Conservation (phyloP, 2,113 vertebrate species). For the Perccottus glenii region DNA sequence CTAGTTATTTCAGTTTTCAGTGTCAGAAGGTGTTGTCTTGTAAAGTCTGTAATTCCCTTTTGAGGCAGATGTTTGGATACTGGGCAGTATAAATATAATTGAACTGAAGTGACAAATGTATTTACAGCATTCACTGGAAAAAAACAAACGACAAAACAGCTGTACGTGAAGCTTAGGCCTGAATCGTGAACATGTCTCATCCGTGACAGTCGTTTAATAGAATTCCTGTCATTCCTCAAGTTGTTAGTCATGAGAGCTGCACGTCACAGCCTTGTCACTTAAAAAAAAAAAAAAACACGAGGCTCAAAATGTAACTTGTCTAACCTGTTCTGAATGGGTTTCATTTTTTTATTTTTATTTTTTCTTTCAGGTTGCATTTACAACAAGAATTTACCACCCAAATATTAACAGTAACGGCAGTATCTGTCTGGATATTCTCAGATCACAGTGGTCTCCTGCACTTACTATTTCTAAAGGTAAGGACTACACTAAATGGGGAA, state of each 20-base stretch:
- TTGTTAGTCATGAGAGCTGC: neutral
- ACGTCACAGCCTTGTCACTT: neutral
- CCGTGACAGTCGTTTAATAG: neutral
- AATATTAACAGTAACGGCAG: constrained; percentile 87
- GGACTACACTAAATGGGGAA: neutral
- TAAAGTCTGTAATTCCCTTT: too few relatives aligned
- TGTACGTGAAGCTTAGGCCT: too few relatives aligned
- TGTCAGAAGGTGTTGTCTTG: too few relatives aligned
- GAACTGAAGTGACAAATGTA: too few relatives aligned
- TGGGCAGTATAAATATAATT: too few relatives aligned
- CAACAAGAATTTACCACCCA: constrained; percentile 84
- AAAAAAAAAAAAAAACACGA: constrained; percentile 14
- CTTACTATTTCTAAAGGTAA: constrained; percentile 85
- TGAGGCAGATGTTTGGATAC: too few relatives aligned
- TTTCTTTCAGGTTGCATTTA: constrained; percentile 78
- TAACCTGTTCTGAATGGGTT: neutral
- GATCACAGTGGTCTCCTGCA: constrained; percentile 84
- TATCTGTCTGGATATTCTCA: constrained; percentile 85
- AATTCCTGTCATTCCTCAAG: constrained; percentile 32
- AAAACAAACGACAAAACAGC: too few relatives aligned
- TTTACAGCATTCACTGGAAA: too few relatives aligned
- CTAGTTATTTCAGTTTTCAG: too few relatives aligned
- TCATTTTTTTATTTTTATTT: neutral
- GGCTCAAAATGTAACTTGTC: neutral
- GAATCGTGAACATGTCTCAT: neutral